Percentiles rank a stretch among this genome's conserved stretches.
phyloP scores from a whole-genome alignment of 2,797 vertebrate genomes.

The Pangasius djambal region DNA sequence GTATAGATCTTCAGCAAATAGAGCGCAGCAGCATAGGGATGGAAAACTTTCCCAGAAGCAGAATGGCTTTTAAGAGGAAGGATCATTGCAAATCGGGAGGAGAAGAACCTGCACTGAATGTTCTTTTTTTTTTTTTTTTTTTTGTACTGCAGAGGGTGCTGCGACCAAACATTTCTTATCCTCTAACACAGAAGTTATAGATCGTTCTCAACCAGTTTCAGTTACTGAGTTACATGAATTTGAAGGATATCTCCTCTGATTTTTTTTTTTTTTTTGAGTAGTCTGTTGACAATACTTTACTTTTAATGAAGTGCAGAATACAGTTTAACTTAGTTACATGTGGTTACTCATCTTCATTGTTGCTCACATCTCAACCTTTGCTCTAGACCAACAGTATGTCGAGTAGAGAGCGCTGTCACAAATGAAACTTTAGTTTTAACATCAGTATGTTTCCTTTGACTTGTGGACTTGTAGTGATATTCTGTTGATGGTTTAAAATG shows the following conservation, averaged over 20 bases:
- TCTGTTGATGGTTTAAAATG: constrained; percentile 7
- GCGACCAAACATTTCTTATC: constrained; percentile 38
- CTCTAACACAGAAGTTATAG: not conserved
- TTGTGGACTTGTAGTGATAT: not conserved
- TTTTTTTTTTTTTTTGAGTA: not conserved
- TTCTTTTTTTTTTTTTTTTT: constrained; percentile 28
- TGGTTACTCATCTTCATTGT: not conserved
- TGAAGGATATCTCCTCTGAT: constrained; percentile 1
- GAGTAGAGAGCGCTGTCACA: not conserved
- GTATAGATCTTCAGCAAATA: constrained; percentile 38
- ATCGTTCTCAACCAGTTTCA: constrained; percentile 15
- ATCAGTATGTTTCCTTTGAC: not conserved
- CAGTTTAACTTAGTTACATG: constrained; percentile 11
- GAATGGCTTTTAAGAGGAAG: constrained; percentile 21
- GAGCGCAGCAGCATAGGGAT: constrained; percentile 29
- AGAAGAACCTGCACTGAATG: constrained; percentile 38
- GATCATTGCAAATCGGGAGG: not conserved
- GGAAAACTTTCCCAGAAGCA: constrained; percentile 38
- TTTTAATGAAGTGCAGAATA: constrained; percentile 31
- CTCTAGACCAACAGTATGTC: not conserved
- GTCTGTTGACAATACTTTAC: constrained; percentile 6
- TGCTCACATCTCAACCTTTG: constrained; percentile 1
- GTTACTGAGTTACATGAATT: constrained; percentile 7
- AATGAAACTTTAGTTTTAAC: not conserved
- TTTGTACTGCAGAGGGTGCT: constrained; percentile 52